These are phyloP conservation scores for Notothenia coriiceps DNA, from an alignment of 2,113 vertebrate genomes.

Conservation along the genomic window DNA sequence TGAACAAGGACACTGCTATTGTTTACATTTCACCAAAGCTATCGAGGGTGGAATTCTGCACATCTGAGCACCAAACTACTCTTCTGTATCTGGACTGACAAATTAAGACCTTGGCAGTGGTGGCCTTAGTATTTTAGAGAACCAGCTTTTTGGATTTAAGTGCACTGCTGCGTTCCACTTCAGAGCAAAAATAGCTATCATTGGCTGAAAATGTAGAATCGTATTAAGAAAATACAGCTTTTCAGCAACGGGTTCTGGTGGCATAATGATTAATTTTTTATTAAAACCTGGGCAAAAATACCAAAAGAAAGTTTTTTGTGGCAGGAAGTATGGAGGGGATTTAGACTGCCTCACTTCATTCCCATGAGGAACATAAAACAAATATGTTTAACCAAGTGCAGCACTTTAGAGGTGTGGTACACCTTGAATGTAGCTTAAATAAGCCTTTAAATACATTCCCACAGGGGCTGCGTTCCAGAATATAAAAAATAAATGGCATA, in stretches of 20 bases:
- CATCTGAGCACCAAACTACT: conserved; percentile 27
- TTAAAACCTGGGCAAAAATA: background rate
- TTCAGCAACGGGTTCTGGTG: background rate
- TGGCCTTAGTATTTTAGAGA: background rate
- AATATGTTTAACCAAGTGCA: background rate
- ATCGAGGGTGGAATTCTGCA: conserved; percentile 15
- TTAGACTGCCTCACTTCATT: background rate
- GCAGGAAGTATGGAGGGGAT: background rate
- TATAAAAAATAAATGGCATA: background rate
- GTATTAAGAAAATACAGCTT: background rate
- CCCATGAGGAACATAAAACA: background rate
- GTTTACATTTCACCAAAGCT: conserved; percentile 44
- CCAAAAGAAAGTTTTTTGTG: background rate
- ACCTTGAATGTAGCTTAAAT: conserved; percentile 2
- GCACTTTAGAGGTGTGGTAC: background rate
- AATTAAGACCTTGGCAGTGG: conserved; percentile 37
- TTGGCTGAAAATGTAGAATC: background rate
- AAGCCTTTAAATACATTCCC: background rate
- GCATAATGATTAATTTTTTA: background rate
- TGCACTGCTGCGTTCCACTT: background rate
- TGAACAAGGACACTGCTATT: conserved; percentile 38
- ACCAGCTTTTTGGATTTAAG: conserved; percentile 11
- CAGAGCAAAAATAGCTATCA: background rate
- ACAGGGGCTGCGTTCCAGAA: background rate
- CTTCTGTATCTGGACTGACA: conserved; percentile 24